Evolutionary conservation across 2,888 invertebrate genomes (phyloP).

Genomic region (Leptinotarsa juncta): DNA sequence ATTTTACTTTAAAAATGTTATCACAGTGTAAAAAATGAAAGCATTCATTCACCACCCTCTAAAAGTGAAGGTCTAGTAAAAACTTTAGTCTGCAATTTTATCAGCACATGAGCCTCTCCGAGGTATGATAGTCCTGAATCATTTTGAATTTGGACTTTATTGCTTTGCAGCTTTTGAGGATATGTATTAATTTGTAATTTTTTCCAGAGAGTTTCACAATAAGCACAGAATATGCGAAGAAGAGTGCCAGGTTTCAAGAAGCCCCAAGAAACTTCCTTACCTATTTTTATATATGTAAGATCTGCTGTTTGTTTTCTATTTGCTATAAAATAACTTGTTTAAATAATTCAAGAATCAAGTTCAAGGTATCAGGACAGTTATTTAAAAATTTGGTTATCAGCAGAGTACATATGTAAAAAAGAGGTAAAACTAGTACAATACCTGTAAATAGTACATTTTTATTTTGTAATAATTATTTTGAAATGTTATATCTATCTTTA

Average conservation of each 20-base stretch:
- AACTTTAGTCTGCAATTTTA: too few species aligned
- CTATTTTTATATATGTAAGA: constrained; percentile 9
- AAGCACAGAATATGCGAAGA: constrained; percentile 1
- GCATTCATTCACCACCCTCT: too few species aligned
- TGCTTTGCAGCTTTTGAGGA: neutral
- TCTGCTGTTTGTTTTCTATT: constrained; percentile 17
- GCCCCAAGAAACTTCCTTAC: neutral
- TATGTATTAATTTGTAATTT: neutral
- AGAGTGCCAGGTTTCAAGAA: constrained; percentile 4
- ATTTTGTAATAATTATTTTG: constrained; percentile 14
- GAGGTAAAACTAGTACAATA: constrained; percentile 2
- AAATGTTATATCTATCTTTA: constrained; percentile 19
- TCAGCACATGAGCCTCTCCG: too few species aligned
- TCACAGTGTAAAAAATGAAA: too few species aligned
- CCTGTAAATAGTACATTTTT: constrained; percentile 11
- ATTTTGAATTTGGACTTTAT: neutral
- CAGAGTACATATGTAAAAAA: constrained; percentile 20
- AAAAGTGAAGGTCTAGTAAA: too few species aligned
- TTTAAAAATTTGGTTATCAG: constrained; percentile 21
- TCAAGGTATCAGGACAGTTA: constrained; percentile 19
- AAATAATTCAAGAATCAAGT: constrained; percentile 22
- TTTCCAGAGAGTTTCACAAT: constrained; percentile 25
- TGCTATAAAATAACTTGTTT: constrained; percentile 12
- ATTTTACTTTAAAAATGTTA: too few species aligned
- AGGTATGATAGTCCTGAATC: too few species aligned